These are phyloP conservation scores for Octopus bimaculoides DNA, from an alignment of 1,140 invertebrate species.

Conservation along the genomic window DNA sequence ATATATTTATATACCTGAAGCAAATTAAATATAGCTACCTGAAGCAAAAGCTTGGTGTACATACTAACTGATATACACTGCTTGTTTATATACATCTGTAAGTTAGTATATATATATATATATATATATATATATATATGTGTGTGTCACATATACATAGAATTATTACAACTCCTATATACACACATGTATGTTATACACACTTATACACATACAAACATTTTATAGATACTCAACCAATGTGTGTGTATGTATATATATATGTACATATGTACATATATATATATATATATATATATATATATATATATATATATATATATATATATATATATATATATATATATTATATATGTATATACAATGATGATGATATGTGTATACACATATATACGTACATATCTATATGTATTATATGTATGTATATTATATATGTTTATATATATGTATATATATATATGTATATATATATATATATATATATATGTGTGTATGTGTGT, in stretches of 20 bases:
- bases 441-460: conserved; percentile 2
- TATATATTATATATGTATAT: not conserved
- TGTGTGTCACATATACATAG: too few relatives aligned
- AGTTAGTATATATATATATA: too few relatives aligned
- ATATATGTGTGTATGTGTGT: not conserved
- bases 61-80: too few relatives aligned
- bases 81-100: too few relatives aligned
- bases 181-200: not conserved
- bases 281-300: conserved; percentile 4
- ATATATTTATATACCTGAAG: too few relatives aligned
- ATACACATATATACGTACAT: not conserved
- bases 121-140: too few relatives aligned
- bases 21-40: too few relatives aligned
- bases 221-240: not conserved
- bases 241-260: not conserved
- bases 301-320: conserved; percentile 4
- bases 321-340: conserved; percentile 4
- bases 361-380: not conserved
- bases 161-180: not conserved
- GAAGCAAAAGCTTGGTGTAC: too few relatives aligned
- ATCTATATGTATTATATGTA: not conserved
- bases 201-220: not conserved
- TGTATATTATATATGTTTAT: not conserved
- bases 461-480: conserved; percentile 2
- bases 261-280: not conserved